These are phyloP conservation scores for Erythrocebus patas DNA, from an alignment of 2,113 vertebrate species.

Conservation along the genomic window DNA sequence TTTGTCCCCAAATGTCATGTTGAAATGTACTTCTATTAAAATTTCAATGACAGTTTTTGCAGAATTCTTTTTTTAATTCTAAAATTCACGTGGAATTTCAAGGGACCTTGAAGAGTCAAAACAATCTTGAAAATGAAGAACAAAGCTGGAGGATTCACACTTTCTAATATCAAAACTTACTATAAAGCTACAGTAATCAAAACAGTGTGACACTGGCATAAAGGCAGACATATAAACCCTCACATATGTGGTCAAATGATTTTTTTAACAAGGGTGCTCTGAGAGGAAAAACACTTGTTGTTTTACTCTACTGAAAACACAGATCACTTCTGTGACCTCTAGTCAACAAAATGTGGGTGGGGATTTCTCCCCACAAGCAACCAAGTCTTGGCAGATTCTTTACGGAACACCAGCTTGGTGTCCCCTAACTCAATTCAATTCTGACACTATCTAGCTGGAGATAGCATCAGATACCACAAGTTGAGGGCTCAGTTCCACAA, in stretches of 20 bases:
- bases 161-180: neutral
- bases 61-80: too few species aligned
- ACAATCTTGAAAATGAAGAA: too few species aligned
- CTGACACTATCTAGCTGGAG: neutral
- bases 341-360: neutral
- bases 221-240: neutral
- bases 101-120: too few species aligned
- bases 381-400: neutral
- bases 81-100: too few species aligned
- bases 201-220: neutral
- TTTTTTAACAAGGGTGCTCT: neutral
- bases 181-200: neutral
- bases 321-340: neutral
- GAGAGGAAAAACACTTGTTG: neutral
- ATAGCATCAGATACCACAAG: neutral
- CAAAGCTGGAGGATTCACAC: too few species aligned
- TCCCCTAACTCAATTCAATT: neutral
- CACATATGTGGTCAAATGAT: neutral
- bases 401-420: neutral
- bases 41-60: too few species aligned
- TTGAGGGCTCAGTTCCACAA: neutral
- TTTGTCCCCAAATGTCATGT: too few species aligned
- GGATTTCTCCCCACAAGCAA: neutral
- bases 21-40: too few species aligned
- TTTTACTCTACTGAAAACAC: neutral